A percentile compares a stretch with the other conserved stretches of the same genome.
Conservation (phyloP, 2,797 vertebrate species). For the Micropoecilia bifurca region DNA sequence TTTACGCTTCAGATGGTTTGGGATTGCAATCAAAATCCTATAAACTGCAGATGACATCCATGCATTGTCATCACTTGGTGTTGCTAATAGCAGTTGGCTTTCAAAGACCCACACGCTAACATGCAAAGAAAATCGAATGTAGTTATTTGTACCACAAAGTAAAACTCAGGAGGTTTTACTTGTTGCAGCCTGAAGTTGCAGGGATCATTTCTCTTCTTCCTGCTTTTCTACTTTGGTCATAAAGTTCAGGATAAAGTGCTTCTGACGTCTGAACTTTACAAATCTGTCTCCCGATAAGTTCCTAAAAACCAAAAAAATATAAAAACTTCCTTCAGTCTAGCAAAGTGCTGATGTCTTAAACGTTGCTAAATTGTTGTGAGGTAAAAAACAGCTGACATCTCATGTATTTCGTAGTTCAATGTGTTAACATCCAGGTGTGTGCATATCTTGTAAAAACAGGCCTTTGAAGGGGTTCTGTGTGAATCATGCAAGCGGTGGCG, state of each 20-base stretch:
- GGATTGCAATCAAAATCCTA: not conserved
- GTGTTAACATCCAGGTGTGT: not conserved
- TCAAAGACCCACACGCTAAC: not conserved
- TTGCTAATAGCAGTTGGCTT: not conserved
- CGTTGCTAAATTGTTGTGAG: not conserved
- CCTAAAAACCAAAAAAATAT: not conserved
- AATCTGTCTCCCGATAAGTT: not conserved
- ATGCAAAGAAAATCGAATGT: not conserved
- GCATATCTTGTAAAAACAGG: not conserved
- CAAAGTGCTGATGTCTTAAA: not conserved
- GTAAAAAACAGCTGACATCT: not conserved
- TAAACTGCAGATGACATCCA: not conserved
- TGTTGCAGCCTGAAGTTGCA: not conserved
- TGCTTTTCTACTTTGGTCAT: not conserved
- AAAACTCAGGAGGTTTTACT: not conserved
- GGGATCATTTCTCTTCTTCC: not conserved
- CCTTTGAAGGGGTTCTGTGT: not conserved
- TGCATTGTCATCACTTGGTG: not conserved
- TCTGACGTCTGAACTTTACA: not conserved
- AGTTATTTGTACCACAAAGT: not conserved
- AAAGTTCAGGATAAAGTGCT: not conserved
- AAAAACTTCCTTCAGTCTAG: not conserved
- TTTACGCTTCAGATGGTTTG: not conserved
- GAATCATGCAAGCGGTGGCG: conserved; percentile 1
- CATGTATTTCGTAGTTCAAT: not conserved